These are phyloP conservation scores for Mesorhabditis spiculigera DNA, from an alignment of 2,888 invertebrate genomes.

Conservation along the genomic window DNA sequence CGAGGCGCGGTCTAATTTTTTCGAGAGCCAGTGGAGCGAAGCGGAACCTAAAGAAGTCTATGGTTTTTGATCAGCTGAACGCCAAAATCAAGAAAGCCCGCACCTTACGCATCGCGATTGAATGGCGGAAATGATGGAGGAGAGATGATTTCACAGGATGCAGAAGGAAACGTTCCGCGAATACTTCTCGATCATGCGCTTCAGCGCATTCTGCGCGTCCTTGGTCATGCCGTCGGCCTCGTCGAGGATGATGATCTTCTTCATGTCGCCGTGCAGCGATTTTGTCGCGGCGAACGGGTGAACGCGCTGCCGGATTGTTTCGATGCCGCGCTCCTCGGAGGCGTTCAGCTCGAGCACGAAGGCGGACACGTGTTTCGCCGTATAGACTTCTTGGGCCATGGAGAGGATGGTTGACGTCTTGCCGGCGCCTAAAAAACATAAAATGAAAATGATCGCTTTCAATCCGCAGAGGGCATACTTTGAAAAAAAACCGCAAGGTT, in stretches of 20 bases:
- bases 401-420: slow-evolving; percentile 97
- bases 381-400: slow-evolving; percentile 85
- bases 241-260: slow-evolving; percentile 88
- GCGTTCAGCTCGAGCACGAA: slow-evolving; percentile 91
- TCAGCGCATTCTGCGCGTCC: slow-evolving; percentile 97
- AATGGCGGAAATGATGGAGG: slow-evolving; percentile 95
- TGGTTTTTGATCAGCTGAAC: background rate
- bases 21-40: slow-evolving; percentile 64
- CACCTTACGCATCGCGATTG: slow-evolving; percentile 96
- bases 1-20: slow-evolving; percentile 84
- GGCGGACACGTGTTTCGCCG: slow-evolving; percentile 81
- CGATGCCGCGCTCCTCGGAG: slow-evolving; percentile 85
- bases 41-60: slow-evolving; percentile 46
- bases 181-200: slow-evolving; percentile 98
- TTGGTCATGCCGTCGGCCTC: slow-evolving; percentile 99
- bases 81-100: slow-evolving; percentile 76
- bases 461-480: slow-evolving; percentile 60
- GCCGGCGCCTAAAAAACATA: slow-evolving; percentile 63
- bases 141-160: slow-evolving; percentile 95
- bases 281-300: slow-evolving; percentile 90
- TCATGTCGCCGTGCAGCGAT: slow-evolving; percentile 67
- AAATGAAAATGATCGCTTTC: slow-evolving; percentile 59
- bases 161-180: slow-evolving; percentile 97
- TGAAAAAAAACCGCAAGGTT: no score
- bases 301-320: slow-evolving; percentile 69